Evolutionary conservation across 1,140 invertebrate species (phyloP).

Genomic region (Sycophaga agraensis): DNA sequence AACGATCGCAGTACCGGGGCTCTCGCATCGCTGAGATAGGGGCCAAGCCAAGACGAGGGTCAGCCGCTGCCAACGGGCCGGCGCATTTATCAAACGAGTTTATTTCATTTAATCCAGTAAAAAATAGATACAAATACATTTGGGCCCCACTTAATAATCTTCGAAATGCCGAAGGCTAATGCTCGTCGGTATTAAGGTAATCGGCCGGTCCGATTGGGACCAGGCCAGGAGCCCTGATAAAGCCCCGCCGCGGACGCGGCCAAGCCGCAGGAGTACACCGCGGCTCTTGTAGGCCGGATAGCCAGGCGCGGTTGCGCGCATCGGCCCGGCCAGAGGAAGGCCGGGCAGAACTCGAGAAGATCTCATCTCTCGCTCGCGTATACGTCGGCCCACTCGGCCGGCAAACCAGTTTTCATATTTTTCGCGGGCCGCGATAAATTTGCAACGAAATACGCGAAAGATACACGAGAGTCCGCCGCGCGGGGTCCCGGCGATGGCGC

Average conservation of each 20-base stretch:
- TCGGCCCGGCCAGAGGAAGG: background rate
- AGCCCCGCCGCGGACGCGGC: too few relatives aligned
- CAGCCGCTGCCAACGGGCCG: too few relatives aligned
- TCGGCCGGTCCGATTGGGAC: too few relatives aligned
- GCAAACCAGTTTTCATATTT: slow-evolving; percentile 45
- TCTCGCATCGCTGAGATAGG: slow-evolving; percentile 3
- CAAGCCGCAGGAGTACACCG: too few relatives aligned
- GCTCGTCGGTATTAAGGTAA: too few relatives aligned
- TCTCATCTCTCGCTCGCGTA: slow-evolving; percentile 33
- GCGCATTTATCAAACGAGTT: slow-evolving; percentile 23
- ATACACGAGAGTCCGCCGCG: slow-evolving; percentile 34
- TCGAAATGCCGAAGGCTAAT: too few relatives aligned
- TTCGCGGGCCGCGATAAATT: slow-evolving; percentile 38
- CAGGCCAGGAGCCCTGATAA: too few relatives aligned
- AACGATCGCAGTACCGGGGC: background rate
- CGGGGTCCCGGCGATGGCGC: slow-evolving; percentile 7
- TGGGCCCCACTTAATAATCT: too few relatives aligned
- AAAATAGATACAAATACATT: slow-evolving; percentile 2
- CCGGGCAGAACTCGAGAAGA: slow-evolving; percentile 31
- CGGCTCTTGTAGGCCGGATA: too few relatives aligned
- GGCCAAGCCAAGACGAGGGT: too few relatives aligned
- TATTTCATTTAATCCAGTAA: slow-evolving; percentile 13
- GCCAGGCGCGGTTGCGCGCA: background rate
- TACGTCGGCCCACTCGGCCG: slow-evolving; percentile 21
- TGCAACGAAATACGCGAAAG: slow-evolving; percentile 38